Percentiles rank a stretch among this genome's conserved stretches.
Evolutionary conservation across 1,140 invertebrate genomes (phyloP).

Genomic region (Himalopsyche phryganea): DNA sequence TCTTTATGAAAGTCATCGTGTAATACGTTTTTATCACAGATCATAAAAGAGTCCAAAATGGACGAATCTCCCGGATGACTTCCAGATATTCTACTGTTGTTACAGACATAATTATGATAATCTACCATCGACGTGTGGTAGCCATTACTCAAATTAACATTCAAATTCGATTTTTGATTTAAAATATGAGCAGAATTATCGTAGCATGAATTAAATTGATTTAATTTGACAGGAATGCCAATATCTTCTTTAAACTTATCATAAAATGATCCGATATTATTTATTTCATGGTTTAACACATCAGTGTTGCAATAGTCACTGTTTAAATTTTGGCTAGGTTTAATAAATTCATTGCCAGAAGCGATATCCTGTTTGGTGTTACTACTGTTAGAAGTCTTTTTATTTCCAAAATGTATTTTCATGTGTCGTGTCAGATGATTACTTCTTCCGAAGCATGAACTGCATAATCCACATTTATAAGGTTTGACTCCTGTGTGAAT

Average conservation of each 20-base stretch:
- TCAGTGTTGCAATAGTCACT: too few relatives aligned
- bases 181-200: too few relatives aligned
- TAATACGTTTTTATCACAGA: neutral
- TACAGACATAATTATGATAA: neutral
- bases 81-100: neutral
- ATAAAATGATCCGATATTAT: too few relatives aligned
- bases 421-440: slow-evolving; percentile 30
- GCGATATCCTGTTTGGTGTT: neutral
- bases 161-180: too few relatives aligned
- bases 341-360: too few relatives aligned
- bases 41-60: slow-evolving; percentile 4
- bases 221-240: too few relatives aligned
- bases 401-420: slow-evolving; percentile 30
- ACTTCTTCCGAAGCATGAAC: slow-evolving; percentile 29
- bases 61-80: neutral
- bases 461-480: slow-evolving; percentile 54
- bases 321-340: too few relatives aligned
- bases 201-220: too few relatives aligned
- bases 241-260: too few relatives aligned
- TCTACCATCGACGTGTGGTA: neutral
- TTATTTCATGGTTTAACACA: too few relatives aligned
- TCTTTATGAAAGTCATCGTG: slow-evolving; percentile 9
- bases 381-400: slow-evolving; percentile 7
- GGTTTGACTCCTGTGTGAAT: slow-evolving; percentile 55
- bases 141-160: neutral